Evolutionary conservation across 1,140 invertebrate species (phyloP).

Genomic region (Pectinophora gossypiella): DNA sequence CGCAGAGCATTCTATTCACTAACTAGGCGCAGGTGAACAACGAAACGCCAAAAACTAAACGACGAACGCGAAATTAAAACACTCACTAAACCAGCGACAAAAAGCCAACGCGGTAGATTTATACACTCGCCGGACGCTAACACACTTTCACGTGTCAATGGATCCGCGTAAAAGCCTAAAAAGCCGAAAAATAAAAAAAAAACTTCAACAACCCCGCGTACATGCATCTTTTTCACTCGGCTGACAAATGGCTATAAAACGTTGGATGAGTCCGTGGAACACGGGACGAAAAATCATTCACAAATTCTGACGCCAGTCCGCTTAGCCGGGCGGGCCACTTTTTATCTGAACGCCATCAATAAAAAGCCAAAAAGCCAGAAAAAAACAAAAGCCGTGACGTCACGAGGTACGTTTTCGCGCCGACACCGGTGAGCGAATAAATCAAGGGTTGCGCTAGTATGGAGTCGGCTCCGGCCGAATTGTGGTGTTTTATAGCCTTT

Average conservation of each 20-base stretch:
- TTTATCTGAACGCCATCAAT: conserved; percentile 68
- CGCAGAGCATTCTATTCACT: background rate
- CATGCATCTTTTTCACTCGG: conserved; percentile 66
- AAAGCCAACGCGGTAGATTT: conserved; percentile 49
- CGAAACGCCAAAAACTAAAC: background rate
- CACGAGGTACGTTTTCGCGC: conserved; percentile 61
- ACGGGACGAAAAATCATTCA: conserved; percentile 66
- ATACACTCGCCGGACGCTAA: conserved; percentile 66
- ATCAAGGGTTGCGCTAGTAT: conserved; percentile 55
- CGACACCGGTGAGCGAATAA: conserved; percentile 59
- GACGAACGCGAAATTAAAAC: conserved; percentile 36
- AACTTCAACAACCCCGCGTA: conserved; percentile 37
- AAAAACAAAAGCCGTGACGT: conserved; percentile 63
- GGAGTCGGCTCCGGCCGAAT: conserved; percentile 57
- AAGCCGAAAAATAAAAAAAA: conserved; percentile 48
- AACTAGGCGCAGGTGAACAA: background rate
- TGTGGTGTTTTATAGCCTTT: conserved; percentile 57
- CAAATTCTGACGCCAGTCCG: conserved; percentile 62
- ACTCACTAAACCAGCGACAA: conserved; percentile 32
- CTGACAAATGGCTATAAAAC: conserved; percentile 70
- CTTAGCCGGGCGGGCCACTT: conserved; percentile 48
- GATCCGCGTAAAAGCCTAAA: conserved; percentile 68
- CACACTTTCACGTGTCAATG: conserved; percentile 72
- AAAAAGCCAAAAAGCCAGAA: conserved; percentile 46
- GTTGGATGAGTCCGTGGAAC: conserved; percentile 51